phyloP scores from a whole-genome alignment of 2,888 invertebrate species.

The Thymelicus sylvestris region DNA sequence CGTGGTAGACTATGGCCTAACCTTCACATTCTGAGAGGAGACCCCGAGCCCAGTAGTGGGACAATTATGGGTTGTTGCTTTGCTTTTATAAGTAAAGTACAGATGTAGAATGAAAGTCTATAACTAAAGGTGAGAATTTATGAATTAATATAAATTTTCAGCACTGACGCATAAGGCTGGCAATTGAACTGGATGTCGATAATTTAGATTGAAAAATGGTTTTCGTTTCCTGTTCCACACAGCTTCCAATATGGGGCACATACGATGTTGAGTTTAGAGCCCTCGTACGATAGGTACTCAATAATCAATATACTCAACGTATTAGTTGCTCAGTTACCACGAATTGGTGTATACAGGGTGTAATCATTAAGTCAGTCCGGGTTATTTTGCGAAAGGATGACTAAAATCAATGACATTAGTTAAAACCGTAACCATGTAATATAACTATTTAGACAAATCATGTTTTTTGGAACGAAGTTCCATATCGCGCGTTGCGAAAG shows the following conservation, averaged over 20 bases:
- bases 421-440: too few relatives aligned
- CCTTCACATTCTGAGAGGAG: too few relatives aligned
- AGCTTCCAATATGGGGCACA: conserved; percentile 25
- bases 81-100: too few relatives aligned
- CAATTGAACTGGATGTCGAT: conserved; percentile 10
- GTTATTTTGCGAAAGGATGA: too few relatives aligned
- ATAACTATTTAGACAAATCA: too few relatives aligned
- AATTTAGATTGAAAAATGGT: conserved; percentile 31
- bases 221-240: conserved; percentile 28
- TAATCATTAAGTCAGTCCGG: not conserved
- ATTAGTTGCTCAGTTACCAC: conserved; percentile 10
- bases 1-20: too few relatives aligned
- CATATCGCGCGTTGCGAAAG: too few relatives aligned
- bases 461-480: too few relatives aligned
- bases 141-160: conserved; percentile 18
- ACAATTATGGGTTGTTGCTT: too few relatives aligned
- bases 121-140: not conserved
- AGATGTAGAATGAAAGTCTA: not conserved
- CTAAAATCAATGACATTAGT: too few relatives aligned
- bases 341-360: not conserved
- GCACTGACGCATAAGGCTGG: not conserved
- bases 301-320: conserved; percentile 19
- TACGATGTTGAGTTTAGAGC: conserved; percentile 31
- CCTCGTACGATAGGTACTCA: conserved; percentile 13
- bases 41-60: too few relatives aligned